These are phyloP conservation scores for Zeus faber DNA, from an alignment of 2,113 vertebrate genomes.

Conservation along the genomic window DNA sequence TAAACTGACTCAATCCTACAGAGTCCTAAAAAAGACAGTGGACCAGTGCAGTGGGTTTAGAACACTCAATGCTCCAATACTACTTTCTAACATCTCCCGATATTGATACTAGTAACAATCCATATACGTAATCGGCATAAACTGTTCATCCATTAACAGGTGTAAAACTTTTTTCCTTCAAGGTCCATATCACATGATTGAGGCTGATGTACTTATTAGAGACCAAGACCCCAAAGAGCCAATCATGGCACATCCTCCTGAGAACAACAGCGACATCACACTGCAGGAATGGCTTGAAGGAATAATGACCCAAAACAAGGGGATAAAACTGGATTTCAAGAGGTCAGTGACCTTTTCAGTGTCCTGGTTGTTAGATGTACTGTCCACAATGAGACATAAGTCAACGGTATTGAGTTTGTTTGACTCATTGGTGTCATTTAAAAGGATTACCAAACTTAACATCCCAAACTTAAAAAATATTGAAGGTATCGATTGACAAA, in stretches of 20 bases:
- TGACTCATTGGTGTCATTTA: background rate
- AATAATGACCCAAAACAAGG: slow-evolving; percentile 74
- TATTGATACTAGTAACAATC: no score
- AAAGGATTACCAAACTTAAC: background rate
- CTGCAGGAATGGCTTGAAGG: slow-evolving; percentile 82
- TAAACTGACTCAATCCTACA: no score
- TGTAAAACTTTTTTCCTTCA: background rate
- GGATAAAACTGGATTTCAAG: slow-evolving; percentile 96
- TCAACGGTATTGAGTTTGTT: background rate
- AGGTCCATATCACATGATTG: slow-evolving; percentile 89
- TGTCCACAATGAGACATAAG: background rate
- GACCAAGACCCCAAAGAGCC: slow-evolving; percentile 73
- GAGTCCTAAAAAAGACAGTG: no score
- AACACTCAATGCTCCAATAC: no score
- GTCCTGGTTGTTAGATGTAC: background rate
- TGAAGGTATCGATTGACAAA: no score
- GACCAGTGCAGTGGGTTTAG: no score
- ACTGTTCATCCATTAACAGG: no score
- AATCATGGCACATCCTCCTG: slow-evolving; percentile 91
- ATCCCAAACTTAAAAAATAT: no score
- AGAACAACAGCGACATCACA: slow-evolving; percentile 85
- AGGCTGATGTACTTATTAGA: slow-evolving; percentile 85
- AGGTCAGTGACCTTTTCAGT: slow-evolving; percentile 67
- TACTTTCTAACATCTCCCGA: no score
- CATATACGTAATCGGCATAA: no score